These are phyloP conservation scores for Heliconius hermathena DNA, from an alignment of 1,140 invertebrate genomes.

Conservation along the genomic window DNA sequence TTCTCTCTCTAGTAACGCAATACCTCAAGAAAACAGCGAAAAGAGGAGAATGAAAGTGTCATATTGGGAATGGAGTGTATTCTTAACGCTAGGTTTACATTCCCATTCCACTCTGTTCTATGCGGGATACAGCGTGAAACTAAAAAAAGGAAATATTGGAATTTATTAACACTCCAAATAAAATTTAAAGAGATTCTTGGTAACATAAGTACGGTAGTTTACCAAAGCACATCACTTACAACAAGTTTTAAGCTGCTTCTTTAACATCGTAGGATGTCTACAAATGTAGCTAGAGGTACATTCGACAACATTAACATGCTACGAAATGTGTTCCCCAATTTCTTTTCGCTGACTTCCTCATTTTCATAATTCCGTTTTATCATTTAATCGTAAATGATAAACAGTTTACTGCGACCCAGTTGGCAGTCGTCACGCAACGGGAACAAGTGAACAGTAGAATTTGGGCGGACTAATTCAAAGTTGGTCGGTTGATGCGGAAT, in stretches of 20 bases:
- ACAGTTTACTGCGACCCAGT: slow-evolving; percentile 61
- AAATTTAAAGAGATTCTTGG: background rate
- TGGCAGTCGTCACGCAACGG: slow-evolving; percentile 55
- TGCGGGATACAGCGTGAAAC: too few relatives aligned
- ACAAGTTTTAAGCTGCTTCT: background rate
- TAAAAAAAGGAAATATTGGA: too few relatives aligned
- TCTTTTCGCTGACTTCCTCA: slow-evolving; percentile 32
- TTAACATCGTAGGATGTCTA: background rate
- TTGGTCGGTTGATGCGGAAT: slow-evolving; percentile 36
- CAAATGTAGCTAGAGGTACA: background rate
- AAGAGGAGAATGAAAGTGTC: too few relatives aligned
- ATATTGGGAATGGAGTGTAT: too few relatives aligned
- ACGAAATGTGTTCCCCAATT: slow-evolving; percentile 17
- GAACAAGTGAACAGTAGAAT: slow-evolving; percentile 48
- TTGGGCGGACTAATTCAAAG: slow-evolving; percentile 50
- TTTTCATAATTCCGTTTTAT: slow-evolving; percentile 64
- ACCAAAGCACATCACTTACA: background rate
- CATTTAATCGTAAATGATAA: slow-evolving; percentile 64
- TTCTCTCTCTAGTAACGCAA: too few relatives aligned
- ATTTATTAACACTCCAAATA: too few relatives aligned
- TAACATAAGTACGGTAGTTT: background rate
- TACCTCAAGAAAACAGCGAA: too few relatives aligned
- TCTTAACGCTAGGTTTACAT: too few relatives aligned
- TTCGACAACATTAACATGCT: background rate
- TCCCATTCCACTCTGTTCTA: too few relatives aligned